Conservation (phyloP, 2,797 vertebrate species). For the Hyperoplus immaculatus region DNA sequence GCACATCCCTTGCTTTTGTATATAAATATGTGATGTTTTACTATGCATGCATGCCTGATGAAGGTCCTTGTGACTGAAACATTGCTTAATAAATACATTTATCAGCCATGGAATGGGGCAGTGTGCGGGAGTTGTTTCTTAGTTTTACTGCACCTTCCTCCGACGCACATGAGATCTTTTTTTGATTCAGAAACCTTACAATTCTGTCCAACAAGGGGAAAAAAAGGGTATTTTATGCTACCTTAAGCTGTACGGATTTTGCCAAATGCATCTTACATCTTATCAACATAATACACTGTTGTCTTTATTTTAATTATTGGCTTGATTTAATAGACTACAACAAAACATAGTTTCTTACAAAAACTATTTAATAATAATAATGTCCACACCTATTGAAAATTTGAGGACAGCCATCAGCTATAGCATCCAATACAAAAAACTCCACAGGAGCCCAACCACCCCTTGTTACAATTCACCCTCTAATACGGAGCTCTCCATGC, state of each 20-base stretch:
- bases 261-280: neutral
- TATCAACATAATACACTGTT: neutral
- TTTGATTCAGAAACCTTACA: neutral
- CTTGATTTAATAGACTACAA: neutral
- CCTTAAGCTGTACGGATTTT: neutral
- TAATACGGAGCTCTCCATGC: slow-evolving; percentile 48
- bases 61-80: too few species aligned
- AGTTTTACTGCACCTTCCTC: too few species aligned
- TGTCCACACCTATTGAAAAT: neutral
- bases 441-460: slow-evolving; percentile 40
- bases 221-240: too few species aligned
- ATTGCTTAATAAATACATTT: too few species aligned
- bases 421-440: slow-evolving; percentile 15
- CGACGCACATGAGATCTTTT: too few species aligned
- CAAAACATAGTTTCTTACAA: neutral
- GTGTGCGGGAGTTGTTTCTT: too few species aligned
- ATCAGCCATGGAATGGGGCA: too few species aligned
- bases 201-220: neutral
- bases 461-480: slow-evolving; percentile 45
- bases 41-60: too few species aligned
- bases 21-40: too few species aligned
- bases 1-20: too few species aligned
- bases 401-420: slow-evolving; percentile 11
- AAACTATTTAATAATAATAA: neutral
- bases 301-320: neutral